These are phyloP conservation scores for Acrocyrtus sp. DNA, from an alignment of 2,888 invertebrate genomes.

Conservation along the genomic window DNA sequence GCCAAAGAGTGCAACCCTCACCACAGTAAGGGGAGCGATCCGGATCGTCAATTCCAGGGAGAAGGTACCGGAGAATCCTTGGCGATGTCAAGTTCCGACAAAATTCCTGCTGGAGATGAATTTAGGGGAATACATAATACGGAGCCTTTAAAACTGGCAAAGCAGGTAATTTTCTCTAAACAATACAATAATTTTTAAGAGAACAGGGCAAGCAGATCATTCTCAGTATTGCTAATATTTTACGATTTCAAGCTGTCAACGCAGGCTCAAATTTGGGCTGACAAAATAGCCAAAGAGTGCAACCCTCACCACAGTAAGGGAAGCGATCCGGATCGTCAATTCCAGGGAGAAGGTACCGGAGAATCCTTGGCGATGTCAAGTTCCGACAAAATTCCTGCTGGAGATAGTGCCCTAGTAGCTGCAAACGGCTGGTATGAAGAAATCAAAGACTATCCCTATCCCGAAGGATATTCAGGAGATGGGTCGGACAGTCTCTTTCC, in stretches of 20 bases:
- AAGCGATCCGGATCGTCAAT: constrained; percentile 1
- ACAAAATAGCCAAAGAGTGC: constrained; percentile 25
- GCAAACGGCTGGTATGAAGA: constrained; percentile 40
- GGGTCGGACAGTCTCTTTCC: constrained; percentile 11
- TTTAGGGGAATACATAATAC: constrained; percentile 7
- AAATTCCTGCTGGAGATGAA: constrained; percentile 10
- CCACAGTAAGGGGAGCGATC: constrained; percentile 14
- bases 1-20: constrained; percentile 19
- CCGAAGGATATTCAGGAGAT: constrained; percentile 8
- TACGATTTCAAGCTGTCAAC: too few relatives aligned
- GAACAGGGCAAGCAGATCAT: too few relatives aligned
- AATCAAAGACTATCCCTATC: constrained; percentile 39
- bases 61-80: constrained; percentile 16
- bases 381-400: not conserved
- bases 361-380: not conserved
- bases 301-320: constrained; percentile 10
- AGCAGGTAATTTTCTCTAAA: not conserved
- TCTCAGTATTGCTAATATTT: too few relatives aligned
- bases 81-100: not conserved
- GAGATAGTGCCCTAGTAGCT: constrained; percentile 20
- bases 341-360: constrained; percentile 8
- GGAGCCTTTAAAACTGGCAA: not conserved
- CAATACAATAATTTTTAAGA: too few relatives aligned
- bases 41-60: not conserved
- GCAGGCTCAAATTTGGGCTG: constrained; percentile 36